Conservation (phyloP, 1,140 invertebrate species). For the Propsilocerus akamusi region DNA sequence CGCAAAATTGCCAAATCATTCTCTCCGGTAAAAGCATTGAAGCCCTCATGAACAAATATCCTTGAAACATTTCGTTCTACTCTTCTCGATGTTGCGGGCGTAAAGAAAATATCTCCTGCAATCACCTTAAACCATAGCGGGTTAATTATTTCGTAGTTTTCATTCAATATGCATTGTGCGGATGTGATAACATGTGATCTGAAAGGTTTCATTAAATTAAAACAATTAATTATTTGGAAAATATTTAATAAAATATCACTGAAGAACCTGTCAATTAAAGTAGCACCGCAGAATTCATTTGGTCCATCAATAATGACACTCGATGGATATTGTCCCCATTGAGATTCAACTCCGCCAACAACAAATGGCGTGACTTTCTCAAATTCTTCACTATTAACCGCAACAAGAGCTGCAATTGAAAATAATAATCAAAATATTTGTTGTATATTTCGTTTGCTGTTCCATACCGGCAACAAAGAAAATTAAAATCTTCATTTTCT, state of each 20-base stretch:
- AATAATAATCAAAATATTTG: too few relatives aligned
- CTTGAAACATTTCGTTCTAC: neutral
- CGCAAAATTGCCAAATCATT: slow-evolving; percentile 4
- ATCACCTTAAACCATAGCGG: neutral
- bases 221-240: too few relatives aligned
- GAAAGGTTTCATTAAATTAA: too few relatives aligned
- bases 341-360: neutral
- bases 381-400: neutral
- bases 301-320: neutral
- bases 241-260: too few relatives aligned
- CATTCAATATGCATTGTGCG: neutral
- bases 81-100: neutral
- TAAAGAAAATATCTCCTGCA: neutral
- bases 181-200: neutral
- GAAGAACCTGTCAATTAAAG: too few relatives aligned
- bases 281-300: neutral
- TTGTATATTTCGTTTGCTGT: too few relatives aligned
- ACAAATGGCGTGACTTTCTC: neutral
- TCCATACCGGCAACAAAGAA: neutral
- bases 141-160: neutral
- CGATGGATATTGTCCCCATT: neutral
- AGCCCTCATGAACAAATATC: neutral
- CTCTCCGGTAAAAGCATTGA: neutral
- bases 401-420: neutral
- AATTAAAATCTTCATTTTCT: neutral